Evolutionary conservation across 2,797 vertebrate genomes (phyloP), one percentile per base, ranked within the genome.

Genomic region (Glossophaga mutica): DNA sequence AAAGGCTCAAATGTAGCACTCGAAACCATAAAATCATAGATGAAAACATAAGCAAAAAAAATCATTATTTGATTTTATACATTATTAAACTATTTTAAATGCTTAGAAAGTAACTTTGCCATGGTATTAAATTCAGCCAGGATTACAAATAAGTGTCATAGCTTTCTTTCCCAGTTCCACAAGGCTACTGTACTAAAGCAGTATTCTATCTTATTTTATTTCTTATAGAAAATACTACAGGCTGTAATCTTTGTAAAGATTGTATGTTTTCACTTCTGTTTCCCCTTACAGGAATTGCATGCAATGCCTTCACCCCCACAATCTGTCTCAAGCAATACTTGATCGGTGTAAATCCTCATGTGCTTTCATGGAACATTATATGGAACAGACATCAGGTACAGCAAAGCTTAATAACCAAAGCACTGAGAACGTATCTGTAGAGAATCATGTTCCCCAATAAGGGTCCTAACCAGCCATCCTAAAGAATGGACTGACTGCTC

Each of bases 341-440:
- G 98, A 98, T 84, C 98, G 97, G 32, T 99, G 99, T 98, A 99
- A 99, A 98, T 97, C 96, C 73, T 99, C 99, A 71, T 99, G 99
- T 29, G 24, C 98, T 90, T 98, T 98, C 59, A 74, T 98, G 96
- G 98, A 99, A 93, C 98, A 98, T 97, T 99, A 98, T 92, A 95
- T 97, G 55, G 98, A 99, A 82, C 98, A 98, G 84, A 94, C 97
- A 87, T 98, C 98, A 98, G 99, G 99, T 99, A 99, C 90, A 96
- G 86, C 37, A n/a, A 29, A 65, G 37, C 24, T 78, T 81, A 65
- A 39, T 83, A 48, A 55, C 39, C 48, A 57, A 46, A 44, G 68
- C 44, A 37, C 29, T 26, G 10, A 39, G 15, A 44, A 44, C 65
- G 22, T 34, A 39, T 59, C 18, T 83, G 16, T 7, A 22, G 46